Conservation (phyloP, 2,888 invertebrate genomes). For the Cosmia trapezina region DNA sequence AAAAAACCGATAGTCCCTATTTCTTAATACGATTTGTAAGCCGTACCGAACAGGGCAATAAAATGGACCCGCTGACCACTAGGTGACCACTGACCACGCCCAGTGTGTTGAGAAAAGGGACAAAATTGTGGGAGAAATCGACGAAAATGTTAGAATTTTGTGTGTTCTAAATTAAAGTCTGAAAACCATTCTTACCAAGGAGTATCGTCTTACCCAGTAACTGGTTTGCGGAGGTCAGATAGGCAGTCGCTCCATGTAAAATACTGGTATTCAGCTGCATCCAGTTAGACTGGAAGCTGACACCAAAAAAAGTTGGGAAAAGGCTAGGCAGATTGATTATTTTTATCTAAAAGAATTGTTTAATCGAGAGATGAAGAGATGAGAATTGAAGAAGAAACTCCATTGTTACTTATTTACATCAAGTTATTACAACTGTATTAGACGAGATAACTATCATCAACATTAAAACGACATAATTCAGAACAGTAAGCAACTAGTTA, state of each 20-base stretch:
- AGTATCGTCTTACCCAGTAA: too few relatives aligned
- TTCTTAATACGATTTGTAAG: slow-evolving; percentile 59
- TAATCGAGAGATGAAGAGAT: too few relatives aligned
- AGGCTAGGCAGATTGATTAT: too few relatives aligned
- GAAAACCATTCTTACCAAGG: too few relatives aligned
- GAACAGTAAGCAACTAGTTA: slow-evolving; percentile 11
- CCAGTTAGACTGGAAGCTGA: too few relatives aligned
- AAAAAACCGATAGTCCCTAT: slow-evolving; percentile 35
- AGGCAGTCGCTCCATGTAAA: too few relatives aligned
- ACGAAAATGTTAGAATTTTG: background rate
- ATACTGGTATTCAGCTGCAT: too few relatives aligned
- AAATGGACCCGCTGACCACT: slow-evolving; percentile 68
- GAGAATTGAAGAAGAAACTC: too few relatives aligned
- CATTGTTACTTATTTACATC: too few relatives aligned
- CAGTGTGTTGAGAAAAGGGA: slow-evolving; percentile 66
- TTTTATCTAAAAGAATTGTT: too few relatives aligned
- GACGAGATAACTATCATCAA: background rate
- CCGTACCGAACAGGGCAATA: slow-evolving; percentile 61
- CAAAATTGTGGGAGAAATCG: slow-evolving; percentile 42
- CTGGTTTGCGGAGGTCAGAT: too few relatives aligned
- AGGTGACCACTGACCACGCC: slow-evolving; percentile 65
- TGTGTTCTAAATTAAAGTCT: background rate
- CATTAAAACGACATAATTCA: background rate
- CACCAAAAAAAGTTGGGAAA: too few relatives aligned
- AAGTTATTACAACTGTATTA: background rate